Evolutionary conservation across 2,113 vertebrate genomes (phyloP).

Genomic region (Eira barbara): DNA sequence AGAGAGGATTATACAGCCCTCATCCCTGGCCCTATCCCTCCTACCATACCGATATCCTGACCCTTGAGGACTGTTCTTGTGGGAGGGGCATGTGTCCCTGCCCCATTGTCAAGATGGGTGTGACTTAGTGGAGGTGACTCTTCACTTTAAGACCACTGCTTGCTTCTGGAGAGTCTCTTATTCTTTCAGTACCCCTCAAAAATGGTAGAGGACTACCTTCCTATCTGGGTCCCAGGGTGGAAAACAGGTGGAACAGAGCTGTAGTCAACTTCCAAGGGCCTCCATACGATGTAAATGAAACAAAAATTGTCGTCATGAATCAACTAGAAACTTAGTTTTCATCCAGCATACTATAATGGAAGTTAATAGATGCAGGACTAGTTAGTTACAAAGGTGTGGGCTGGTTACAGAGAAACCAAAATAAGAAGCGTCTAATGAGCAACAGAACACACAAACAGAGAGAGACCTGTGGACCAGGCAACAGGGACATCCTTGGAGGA

Average conservation of each 20-base stretch:
- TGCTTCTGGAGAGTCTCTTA: background rate
- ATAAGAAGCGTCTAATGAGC: rapidly evolving
- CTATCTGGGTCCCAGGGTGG: too few relatives aligned
- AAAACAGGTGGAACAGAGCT: background rate
- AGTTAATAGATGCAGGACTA: background rate
- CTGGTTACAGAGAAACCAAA: background rate
- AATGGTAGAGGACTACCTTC: background rate
- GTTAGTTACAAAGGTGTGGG: background rate
- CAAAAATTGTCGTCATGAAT: background rate
- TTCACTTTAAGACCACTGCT: background rate
- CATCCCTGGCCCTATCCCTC: rapidly evolving
- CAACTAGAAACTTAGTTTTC: background rate
- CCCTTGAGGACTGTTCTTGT: background rate
- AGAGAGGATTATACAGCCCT: background rate
- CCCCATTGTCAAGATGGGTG: background rate
- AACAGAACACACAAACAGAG: background rate
- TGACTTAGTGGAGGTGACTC: background rate
- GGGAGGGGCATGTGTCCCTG: too few relatives aligned
- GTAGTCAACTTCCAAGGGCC: too few relatives aligned
- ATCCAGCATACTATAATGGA: background rate
- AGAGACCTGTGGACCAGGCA: too few relatives aligned
- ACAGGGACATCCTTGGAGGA: rapidly evolving
- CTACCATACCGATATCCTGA: background rate
- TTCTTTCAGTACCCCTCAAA: background rate
- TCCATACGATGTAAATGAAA: too few relatives aligned